Evolutionary conservation across 1,140 invertebrate species (phyloP), one percentile per base, ranked within the genome.

Genomic region (Drosophila mauritiana): DNA sequence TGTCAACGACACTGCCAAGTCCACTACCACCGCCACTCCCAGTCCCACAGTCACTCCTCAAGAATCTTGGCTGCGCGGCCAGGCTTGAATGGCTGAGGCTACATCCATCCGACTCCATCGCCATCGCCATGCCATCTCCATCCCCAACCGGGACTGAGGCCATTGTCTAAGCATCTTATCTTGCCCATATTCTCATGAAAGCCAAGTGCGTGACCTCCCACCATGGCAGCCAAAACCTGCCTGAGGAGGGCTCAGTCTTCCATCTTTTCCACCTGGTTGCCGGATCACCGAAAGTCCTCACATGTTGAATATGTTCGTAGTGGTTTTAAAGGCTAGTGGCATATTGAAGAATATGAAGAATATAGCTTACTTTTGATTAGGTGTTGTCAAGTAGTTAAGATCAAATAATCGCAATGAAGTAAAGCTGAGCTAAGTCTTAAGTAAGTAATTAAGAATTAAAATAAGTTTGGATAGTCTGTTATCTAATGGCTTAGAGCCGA

Each of bases 1-100:
- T 83, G 80, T 82, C 80, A 82, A 62, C 80, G 70, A 75, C 80
- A 78, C 65, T 56, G 64, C 46, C 64, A 77, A 42, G 12, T 34
- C 43, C 46, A 49, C 56, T 25, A 15, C 48, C 57, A 56, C 49
- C 27, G 8, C 39, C 53, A 17, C 56, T 25, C 15, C 48, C 57
- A 56, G 49, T 36, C 11, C 39, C 53, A 17, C n/a, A 20, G 15
- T 6, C 6, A 6, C 63, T 31, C 11, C 56, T 22, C 12, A 15
- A 34, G 20, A 12, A n/a, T 4, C 31, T 22, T 13, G 15, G 31
- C 42, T 10, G 12, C n/a, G 10, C 11, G n/a, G 17, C 17, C 17
- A 20, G 45, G 48, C 48, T 17, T 20, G 13, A 51, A 15, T 37
- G 49, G 45, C 31, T 10, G 31, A 10, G 31, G 8, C 31, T 31